Base-by-base conservation (phyloP, 2,113 vertebrate species). In the Odontophorus gujanensis region DNA sequence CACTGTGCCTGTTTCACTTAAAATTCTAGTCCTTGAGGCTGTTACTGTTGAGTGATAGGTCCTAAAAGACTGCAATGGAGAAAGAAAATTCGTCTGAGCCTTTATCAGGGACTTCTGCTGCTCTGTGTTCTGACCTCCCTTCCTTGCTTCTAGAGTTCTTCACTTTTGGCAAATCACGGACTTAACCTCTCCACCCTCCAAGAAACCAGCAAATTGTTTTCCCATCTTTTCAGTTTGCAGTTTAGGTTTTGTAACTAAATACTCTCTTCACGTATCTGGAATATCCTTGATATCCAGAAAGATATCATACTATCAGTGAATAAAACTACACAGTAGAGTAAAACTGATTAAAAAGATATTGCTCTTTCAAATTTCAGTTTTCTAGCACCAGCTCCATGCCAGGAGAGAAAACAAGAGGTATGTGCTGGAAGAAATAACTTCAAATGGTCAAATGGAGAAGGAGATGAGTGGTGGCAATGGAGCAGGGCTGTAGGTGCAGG, bases 101-200 rank as follows among this genome's bases (percentile, higher is more conserved):
- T 85, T 57, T 17, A 25, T 57, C 20, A 25, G 17, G 40, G 40
- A 6, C 34, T 76, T 62, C 59, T 20, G 18, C 28, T 80, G 40
- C 21, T 65, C 28, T 57, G 36, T 66, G 50, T n/a, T 21, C 38
- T 82, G 24, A 30, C 24, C 20, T 48, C 11, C 3, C 11, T 85
- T 80, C 53, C 45, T 85, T 9, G 0, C 85, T 96, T 89, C 74
- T 95, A 81, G 73, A 91, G 74, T 87, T 80, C 47, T 74, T 92
- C 61, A 3, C 1, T 93, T 91, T 87, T 90, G 68, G 77, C 85
- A 95, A 96, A 81, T 82, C 43, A 4, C 51, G 78, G 55, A 78
- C 30, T 95, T 87, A 85, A 71, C 32, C 24, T 25, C 16, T 68
- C 45, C 45, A 48, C 22, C 43, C 34, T 82, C 32, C 30, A 85